A percentile compares a stretch with the other conserved stretches of the same genome.
Evolutionary conservation across 2,888 invertebrate species (phyloP).

Genomic region (Luffia ferchaultella): DNA sequence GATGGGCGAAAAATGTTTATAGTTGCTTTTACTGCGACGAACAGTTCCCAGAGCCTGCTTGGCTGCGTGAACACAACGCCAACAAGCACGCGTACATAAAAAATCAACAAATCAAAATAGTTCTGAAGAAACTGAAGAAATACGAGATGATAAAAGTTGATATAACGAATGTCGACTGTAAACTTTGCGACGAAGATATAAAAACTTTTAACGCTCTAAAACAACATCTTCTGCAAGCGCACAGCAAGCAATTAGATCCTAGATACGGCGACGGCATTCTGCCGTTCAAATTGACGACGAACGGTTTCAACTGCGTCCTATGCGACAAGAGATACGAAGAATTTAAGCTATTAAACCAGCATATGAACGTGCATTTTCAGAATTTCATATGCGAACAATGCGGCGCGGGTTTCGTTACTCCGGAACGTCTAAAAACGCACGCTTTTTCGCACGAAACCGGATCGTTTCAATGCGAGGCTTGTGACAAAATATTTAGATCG

Average conservation of each 20-base stretch:
- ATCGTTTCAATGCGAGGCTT: slow-evolving; percentile 43
- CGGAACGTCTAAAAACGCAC: slow-evolving; percentile 41
- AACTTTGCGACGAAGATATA: slow-evolving; percentile 30
- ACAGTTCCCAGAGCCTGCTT: slow-evolving; percentile 33
- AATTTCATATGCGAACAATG: slow-evolving; percentile 55
- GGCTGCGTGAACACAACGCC: slow-evolving; percentile 28
- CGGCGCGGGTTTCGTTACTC: slow-evolving; percentile 47
- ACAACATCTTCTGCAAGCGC: slow-evolving; percentile 32
- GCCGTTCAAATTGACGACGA: slow-evolving; percentile 36
- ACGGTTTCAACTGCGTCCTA: slow-evolving; percentile 35
- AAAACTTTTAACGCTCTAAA: slow-evolving; percentile 30
- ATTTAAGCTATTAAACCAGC: slow-evolving; percentile 47
- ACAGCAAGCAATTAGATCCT: slow-evolving; percentile 29
- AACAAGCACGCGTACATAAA: slow-evolving; percentile 16
- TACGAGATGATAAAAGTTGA: slow-evolving; percentile 47
- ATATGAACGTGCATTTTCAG: slow-evolving; percentile 53
- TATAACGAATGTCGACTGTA: slow-evolving; percentile 37
- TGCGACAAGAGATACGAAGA: slow-evolving; percentile 37
- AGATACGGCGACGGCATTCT: slow-evolving; percentile 35
- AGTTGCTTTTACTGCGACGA: slow-evolving; percentile 45
- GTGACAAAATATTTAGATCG: slow-evolving; percentile 56
- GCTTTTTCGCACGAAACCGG: slow-evolving; percentile 44
- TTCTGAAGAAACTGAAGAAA: slow-evolving; percentile 34
- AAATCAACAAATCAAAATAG: slow-evolving; percentile 24
- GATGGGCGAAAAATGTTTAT: slow-evolving; percentile 46